Evolutionary conservation across 2,888 invertebrate species (phyloP), one percentile per base, ranked within the genome.

Genomic region (Orthosia gracilis): DNA sequence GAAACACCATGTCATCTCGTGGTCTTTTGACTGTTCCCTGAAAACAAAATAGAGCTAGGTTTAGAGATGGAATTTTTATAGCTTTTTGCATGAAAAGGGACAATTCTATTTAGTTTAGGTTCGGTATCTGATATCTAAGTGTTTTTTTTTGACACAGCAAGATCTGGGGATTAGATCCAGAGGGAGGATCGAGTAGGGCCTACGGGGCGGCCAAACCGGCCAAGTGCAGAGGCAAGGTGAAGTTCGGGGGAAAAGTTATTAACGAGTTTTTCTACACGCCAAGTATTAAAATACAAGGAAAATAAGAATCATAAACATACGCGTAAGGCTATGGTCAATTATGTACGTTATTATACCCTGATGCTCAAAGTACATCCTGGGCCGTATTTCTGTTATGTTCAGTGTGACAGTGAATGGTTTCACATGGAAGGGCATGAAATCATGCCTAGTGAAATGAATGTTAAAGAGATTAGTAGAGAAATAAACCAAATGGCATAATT

Each of bases 1-100:
- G 93, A 98, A 98, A 83, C 96, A 97, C 98, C 98, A 98, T 89
- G 97, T 94, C 76, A 88, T 90, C 82, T 91, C 87, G 57, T 89
- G 91, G 31, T 94, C 94, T 82, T 92, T 93, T 54, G 91, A 86
- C 63, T 92, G 92, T 64, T 95, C 94, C 72, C 96, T 96, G 93
- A 13, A 92, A 94, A 72, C 68, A 76, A 72, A 65, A 26, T 26
- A 26, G 4, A 26, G 15, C 18, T 4, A 3, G 12, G 26, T 4
- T 77, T 13, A 62, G 55, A 12, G 2, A 21, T 61, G 13, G n/a
- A 9, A 0, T 12, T 49, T 2, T 15, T 17, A 21, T 15, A 23
- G 23, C 15, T 26, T 45, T 17, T 45, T 52, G 12, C 23, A 12
- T 17, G 23, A 55, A 13, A 31, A 1, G n/a, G 11, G 17, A 54